Evolutionary conservation across 2,888 invertebrate species (phyloP).

Genomic region (Electrophaes corylata): DNA sequence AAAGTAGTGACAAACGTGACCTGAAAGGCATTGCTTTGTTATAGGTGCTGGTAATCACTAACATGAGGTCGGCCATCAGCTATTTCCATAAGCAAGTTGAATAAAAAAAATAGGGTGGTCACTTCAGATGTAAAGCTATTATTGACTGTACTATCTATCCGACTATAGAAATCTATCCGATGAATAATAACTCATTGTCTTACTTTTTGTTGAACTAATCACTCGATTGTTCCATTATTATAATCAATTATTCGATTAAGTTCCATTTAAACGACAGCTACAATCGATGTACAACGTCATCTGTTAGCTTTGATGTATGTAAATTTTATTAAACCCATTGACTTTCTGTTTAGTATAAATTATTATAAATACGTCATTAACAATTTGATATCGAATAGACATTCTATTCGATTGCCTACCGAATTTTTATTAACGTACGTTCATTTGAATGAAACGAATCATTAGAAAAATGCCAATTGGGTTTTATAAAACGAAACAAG

Average conservation of each 20-base stretch:
- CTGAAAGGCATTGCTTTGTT: too few relatives aligned
- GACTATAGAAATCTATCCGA: constrained; percentile 75
- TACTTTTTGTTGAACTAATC: constrained; percentile 82
- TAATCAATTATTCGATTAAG: constrained; percentile 83
- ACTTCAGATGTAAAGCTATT: background rate
- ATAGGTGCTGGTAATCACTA: too few relatives aligned
- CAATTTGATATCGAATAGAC: constrained; percentile 47
- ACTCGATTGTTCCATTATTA: constrained; percentile 81
- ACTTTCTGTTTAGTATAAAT: constrained; percentile 51
- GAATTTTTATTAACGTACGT: constrained; percentile 35
- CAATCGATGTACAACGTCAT: constrained; percentile 68
- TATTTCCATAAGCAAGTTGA: too few relatives aligned
- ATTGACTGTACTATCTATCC: constrained; percentile 46
- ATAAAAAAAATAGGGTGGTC: background rate
- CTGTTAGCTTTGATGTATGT: constrained; percentile 60
- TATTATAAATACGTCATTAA: constrained; percentile 51
- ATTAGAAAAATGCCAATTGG: constrained; percentile 49
- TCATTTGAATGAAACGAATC: constrained; percentile 40
- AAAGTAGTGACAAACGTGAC: too few relatives aligned
- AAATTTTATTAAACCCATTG: constrained; percentile 55
- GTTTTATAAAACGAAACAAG: constrained; percentile 35
- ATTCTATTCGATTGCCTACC: constrained; percentile 44
- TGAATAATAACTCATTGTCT: constrained; percentile 83
- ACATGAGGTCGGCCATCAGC: too few relatives aligned
- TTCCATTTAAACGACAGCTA: constrained; percentile 75